phyloP scores from a whole-genome alignment of 1,140 invertebrate species.

The Sinonovacula constricta region DNA sequence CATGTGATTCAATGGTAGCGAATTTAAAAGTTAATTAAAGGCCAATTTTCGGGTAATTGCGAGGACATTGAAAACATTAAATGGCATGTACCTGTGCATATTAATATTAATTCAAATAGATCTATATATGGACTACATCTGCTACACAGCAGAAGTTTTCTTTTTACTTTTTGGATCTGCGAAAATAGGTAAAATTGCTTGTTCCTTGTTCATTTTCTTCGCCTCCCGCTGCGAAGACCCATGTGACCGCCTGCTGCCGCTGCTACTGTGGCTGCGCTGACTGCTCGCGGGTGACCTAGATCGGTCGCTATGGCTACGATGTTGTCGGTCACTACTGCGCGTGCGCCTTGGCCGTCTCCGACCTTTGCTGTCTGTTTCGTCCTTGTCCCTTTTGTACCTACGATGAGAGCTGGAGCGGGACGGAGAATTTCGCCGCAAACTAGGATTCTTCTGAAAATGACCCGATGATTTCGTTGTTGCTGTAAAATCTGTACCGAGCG shows the following conservation, averaged over 20 bases:
- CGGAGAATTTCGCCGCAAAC: conserved; percentile 46
- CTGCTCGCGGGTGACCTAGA: conserved; percentile 33
- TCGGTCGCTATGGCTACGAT: neutral
- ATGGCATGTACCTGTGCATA: no score
- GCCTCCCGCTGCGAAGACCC: conserved; percentile 14
- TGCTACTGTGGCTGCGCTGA: no score
- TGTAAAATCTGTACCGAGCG: conserved; percentile 37
- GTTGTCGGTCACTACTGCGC: conserved; percentile 18
- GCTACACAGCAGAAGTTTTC: conserved; percentile 38
- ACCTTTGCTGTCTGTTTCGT: conserved; percentile 38
- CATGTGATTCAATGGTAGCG: no score
- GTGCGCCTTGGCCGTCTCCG: conserved; percentile 36
- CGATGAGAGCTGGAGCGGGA: conserved; percentile 40
- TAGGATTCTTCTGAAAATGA: conserved; percentile 41
- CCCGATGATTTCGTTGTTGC: conserved; percentile 17
- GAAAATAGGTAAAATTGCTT: conserved; percentile 41
- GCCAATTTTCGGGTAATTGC: no score
- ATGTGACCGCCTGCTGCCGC: conserved; percentile 29
- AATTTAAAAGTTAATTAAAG: no score
- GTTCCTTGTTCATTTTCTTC: conserved; percentile 19
- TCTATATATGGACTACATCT: no score
- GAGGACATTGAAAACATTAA: no score
- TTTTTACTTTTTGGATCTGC: conserved; percentile 18
- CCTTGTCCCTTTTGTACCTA: conserved; percentile 32
- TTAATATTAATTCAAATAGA: no score